Evolutionary conservation across 2,113 vertebrate species (phyloP), one percentile per base, ranked within the genome.

Genomic region (Passer domesticus): DNA sequence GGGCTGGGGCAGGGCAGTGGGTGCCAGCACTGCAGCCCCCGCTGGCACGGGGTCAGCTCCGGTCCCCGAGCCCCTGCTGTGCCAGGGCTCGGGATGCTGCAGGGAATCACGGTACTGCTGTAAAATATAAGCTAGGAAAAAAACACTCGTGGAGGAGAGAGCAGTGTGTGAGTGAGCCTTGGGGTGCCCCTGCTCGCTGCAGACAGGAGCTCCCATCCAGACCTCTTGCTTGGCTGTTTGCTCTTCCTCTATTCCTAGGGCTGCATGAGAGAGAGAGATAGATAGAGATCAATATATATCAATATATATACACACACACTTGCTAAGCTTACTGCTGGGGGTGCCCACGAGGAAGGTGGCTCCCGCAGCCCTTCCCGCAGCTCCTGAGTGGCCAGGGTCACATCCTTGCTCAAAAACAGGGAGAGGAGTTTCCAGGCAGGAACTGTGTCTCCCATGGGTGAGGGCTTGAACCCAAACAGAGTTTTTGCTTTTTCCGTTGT

Each of bases 181-280:
- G 80, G 83, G 82, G 73, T 58, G 41, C 49, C 60, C 62, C 67
- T 30, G 83, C 70, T 68, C 62, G 79, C 77, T n/a, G n/a, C 58
- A 46, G 19, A 24, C 64, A n/a, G 74, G 85, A 84, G 79, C 50
- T 87, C 52, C 62, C 79, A 7, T 76, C 68, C 37, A 3, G 70
- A 44, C 72, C 63, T 90, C 93, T 64, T 37, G 89, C 96, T 95
- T 90, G 83, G 94, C 96, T 90, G 13, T 68, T 90, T 85, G 85
- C 83, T 83, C 79, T 62, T 95, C 93, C 79, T 90, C 89, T 94
- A 49, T 53, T 88, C 50, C 76, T 93, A 90, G 79, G 67, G 96
- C 93, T 96, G 94, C 93, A 93, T 77, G 96, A 95, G 93, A 92
- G 44, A 91, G 50, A 95, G 88, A 89, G 28, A 91, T 39, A 91